Evolutionary conservation across 2,888 invertebrate genomes (phyloP).

Genomic region (Drosophila yooni): DNA sequence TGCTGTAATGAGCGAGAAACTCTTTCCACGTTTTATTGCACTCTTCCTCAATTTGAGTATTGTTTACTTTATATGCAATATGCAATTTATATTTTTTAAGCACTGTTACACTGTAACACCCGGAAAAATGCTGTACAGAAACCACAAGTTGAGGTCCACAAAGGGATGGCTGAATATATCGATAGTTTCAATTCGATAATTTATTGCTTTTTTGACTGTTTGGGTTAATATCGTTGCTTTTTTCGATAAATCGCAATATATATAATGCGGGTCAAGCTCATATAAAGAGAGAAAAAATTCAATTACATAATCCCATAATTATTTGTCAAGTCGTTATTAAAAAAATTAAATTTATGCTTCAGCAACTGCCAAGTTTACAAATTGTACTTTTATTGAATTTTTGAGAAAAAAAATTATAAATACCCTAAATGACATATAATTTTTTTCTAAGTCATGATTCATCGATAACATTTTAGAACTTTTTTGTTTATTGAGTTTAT

Average conservation of each 20-base stretch:
- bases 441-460: not conserved
- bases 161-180: conserved; percentile 54
- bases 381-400: not conserved
- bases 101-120: conserved; percentile 74
- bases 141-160: conserved; percentile 63
- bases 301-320: conserved; percentile 18
- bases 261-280: not conserved
- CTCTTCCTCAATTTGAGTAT: conserved; percentile 29
- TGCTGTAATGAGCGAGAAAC: conserved; percentile 34
- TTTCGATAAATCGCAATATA: not conserved
- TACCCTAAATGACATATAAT: not conserved
- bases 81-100: conserved; percentile 66
- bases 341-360: not conserved
- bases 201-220: conserved; percentile 6
- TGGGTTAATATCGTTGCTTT: not conserved
- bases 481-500: conserved; percentile 5
- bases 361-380: not conserved
- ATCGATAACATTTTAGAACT: conserved; percentile 11
- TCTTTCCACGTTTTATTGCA: conserved; percentile 29
- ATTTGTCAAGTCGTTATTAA: not conserved
- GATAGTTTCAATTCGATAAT: conserved; percentile 26
- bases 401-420: not conserved
- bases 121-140: conserved; percentile 74
- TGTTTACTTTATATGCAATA: conserved; percentile 58
- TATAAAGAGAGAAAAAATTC: not conserved